phyloP scores from a whole-genome alignment of 92 coral and sea anemone species.

The Actinostola sp. region DNA sequence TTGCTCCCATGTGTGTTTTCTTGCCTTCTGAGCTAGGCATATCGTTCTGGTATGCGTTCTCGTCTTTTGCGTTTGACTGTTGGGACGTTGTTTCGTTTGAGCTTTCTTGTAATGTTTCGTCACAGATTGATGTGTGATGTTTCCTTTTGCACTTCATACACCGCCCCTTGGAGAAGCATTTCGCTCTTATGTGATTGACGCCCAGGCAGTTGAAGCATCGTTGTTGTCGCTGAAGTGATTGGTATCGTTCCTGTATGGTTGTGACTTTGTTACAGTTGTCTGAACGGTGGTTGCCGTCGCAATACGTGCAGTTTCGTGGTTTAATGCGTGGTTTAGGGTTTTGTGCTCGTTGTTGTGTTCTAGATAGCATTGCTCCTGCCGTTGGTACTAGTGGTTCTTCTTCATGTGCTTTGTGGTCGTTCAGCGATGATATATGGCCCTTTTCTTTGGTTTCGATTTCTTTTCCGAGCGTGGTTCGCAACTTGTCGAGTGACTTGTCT shows the following conservation, averaged over 20 bases:
- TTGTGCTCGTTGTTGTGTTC: background rate
- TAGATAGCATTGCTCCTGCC: conserved; percentile 18
- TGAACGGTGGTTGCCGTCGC: conserved; percentile 20
- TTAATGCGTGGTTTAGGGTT: background rate
- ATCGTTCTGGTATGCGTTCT: background rate
- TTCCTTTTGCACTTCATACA: conserved; percentile 48
- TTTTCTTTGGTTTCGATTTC: conserved; percentile 42
- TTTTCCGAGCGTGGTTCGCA: conserved; percentile 22
- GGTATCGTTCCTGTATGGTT: conserved; percentile 1
- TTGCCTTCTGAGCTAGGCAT: background rate
- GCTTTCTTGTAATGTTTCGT: background rate
- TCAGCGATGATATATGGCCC: conserved; percentile 11
- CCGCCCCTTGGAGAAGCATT: conserved; percentile 32
- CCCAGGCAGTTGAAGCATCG: conserved; percentile 49
- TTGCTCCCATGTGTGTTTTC: conserved; percentile 9
- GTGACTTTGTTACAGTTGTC: conserved; percentile 2
- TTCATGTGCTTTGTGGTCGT: background rate
- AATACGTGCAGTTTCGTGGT: conserved; percentile 11
- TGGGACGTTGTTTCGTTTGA: no score
- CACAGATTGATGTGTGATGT: conserved; percentile 37
- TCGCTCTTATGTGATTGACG: conserved; percentile 1
- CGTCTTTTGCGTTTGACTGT: background rate
- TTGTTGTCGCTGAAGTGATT: conserved; percentile 6
- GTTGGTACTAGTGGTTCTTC: conserved; percentile 28
- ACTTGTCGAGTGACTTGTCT: conserved; percentile 17